These are phyloP conservation scores for Caenorhabditis sp. DNA, from an alignment of 2,888 invertebrate genomes.

Conservation along the genomic window DNA sequence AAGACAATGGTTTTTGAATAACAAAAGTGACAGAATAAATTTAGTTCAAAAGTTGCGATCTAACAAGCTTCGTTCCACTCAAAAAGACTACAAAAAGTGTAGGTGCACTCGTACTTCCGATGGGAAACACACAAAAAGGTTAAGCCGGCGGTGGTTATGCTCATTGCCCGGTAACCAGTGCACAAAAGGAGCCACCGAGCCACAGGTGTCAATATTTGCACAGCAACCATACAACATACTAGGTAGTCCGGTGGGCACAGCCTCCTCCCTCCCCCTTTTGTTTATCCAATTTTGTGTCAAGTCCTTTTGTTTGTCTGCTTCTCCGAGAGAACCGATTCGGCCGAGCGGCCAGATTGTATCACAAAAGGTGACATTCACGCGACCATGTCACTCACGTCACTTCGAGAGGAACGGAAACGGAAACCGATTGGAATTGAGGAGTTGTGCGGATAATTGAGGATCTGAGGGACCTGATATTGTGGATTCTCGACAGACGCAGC, in stretches of 20 bases:
- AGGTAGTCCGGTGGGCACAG: constrained; percentile 9
- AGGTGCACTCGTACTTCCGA: no score
- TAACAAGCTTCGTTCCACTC: no score
- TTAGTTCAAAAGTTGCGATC: no score
- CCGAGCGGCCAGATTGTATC: constrained; percentile 37
- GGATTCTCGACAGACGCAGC: no score
- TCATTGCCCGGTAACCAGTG: constrained; percentile 3
- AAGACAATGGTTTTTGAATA: no score
- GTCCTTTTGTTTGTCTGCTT: constrained; percentile 43
- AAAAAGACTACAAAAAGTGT: constrained; percentile 1
- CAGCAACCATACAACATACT: constrained; percentile 36
- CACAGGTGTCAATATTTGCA: constrained; percentile 52
- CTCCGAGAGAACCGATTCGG: neutral
- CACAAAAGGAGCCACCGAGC: constrained; percentile 40
- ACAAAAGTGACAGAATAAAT: no score
- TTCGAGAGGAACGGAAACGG: no score
- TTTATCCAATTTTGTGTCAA: constrained; percentile 53
- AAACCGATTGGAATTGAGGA: no score
- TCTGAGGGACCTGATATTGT: no score
- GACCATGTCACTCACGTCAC: constrained; percentile 24
- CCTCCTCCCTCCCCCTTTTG: neutral
- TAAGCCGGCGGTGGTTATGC: constrained; percentile 23
- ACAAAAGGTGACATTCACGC: constrained; percentile 47
- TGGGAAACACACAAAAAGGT: constrained; percentile 34
- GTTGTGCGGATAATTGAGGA: no score